Base-by-base conservation (phyloP, 2,797 vertebrate genomes). In the Tadarida brasiliensis region DNA sequence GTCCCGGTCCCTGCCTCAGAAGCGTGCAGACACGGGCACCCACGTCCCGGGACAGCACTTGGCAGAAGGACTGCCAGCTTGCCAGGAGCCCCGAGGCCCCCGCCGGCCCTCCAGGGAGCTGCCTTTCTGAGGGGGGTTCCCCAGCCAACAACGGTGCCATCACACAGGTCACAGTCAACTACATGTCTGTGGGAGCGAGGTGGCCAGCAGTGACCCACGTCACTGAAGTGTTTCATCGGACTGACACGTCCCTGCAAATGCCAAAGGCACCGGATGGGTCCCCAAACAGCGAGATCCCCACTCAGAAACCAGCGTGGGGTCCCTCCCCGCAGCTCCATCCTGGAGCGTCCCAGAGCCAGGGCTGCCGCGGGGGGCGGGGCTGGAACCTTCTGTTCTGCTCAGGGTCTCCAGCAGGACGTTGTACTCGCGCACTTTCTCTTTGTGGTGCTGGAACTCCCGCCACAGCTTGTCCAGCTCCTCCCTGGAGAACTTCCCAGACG, bases 391-490 rank as follows among this genome's bases (percentile, higher is more conserved):
- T 0, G 99, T 99, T 94, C 99, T 98, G 98, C 99, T 99, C 39
- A 99, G 98, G 0, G 99, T 99, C 78, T 99, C 99, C 97, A 99
- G 98, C 49, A 99, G 98, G 81, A 99, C 98, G 59, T 99, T 99
- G 97, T 99, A 99, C 97, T 99, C 99, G 0, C 85, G 98, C 70
- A 99, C 98, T 97, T 99, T 99, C 97, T 99, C 99, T 94, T 98
- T 99, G 98, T 99, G 99, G 97, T 99, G 99, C 95, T 99, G 98
- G 93, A 99, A 99, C 97, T 99, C 99, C 96, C 99, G 98, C 98
- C 99, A 99, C 59, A 99, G 98, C 96, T 98, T 99, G 97, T 98
- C 98, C 97, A 99, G 0, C 89, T 99, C 99, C 5, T 99, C 99
- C 0, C 98, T 97, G 2, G 99, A 99, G 98, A 99, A 99, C 97